Conservation (phyloP, 2,113 vertebrate genomes). For the Chamaea fasciata region DNA sequence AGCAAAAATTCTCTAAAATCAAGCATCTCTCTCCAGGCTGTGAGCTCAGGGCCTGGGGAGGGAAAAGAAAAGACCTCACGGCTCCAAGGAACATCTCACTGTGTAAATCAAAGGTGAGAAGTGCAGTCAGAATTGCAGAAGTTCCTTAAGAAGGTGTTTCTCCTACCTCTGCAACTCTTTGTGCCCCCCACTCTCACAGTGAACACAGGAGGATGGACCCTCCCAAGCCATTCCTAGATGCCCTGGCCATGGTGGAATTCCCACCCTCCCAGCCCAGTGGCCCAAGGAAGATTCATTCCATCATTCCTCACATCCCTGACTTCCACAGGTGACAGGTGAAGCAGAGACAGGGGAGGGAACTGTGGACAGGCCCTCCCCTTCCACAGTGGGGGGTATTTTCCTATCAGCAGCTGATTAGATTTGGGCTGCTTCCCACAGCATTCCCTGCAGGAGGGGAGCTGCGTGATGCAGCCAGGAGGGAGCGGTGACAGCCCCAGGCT, state of each 20-base stretch:
- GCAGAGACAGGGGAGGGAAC: not conserved
- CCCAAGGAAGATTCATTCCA: not conserved
- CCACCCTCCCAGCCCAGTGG: not conserved
- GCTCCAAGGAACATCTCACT: not conserved
- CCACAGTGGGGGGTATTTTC: not conserved
- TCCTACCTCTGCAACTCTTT: not conserved
- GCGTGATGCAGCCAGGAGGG: not conserved
- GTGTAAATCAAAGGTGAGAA: not conserved
- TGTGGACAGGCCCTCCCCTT: not conserved
- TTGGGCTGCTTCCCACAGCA: slow-evolving; percentile 28
- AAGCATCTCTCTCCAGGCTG: not conserved
- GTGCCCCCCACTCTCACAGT: not conserved
- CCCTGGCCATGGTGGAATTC: not conserved
- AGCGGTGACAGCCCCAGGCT: not conserved
- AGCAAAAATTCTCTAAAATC: not conserved
- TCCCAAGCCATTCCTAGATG: not conserved
- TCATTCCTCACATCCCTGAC: not conserved
- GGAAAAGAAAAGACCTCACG: not conserved
- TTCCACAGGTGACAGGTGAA: not conserved
- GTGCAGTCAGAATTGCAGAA: not conserved
- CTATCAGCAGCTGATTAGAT: slow-evolving; percentile 57
- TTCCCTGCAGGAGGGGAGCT: not conserved
- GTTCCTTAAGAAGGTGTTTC: not conserved
- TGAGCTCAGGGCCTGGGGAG: not conserved
- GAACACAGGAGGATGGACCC: not conserved